Percentiles rank a stretch among this genome's conserved stretches.
These are phyloP conservation scores for Caenorhabditis virilis DNA, from an alignment of 2,888 invertebrate species.

Conservation along the genomic window DNA sequence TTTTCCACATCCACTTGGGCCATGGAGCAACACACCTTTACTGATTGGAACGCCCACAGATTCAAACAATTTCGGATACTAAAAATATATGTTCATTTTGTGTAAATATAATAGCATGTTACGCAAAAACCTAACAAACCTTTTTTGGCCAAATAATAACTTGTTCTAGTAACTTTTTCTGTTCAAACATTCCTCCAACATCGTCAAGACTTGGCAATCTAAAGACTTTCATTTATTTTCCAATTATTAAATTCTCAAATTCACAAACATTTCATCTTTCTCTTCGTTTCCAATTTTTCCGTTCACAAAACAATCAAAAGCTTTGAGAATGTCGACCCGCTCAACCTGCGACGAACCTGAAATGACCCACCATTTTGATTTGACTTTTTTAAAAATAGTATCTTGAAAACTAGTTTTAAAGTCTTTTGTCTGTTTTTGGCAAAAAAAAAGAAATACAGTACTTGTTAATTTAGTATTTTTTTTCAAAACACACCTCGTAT, in stretches of 20 bases:
- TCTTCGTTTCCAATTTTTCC: slow-evolving; percentile 32
- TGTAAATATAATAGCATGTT: not conserved
- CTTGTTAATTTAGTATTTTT: too few relatives aligned
- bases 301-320: slow-evolving; percentile 26
- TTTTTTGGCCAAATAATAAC: slow-evolving; percentile 64
- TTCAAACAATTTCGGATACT: slow-evolving; percentile 58
- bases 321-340: slow-evolving; percentile 20
- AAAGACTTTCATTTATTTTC: slow-evolving; percentile 1
- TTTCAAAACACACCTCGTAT: slow-evolving; percentile 26
- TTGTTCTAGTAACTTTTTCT: slow-evolving; percentile 55
- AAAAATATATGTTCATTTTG: slow-evolving; percentile 7
- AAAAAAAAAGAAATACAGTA: too few relatives aligned
- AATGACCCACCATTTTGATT: not conserved
- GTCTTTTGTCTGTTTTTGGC: not conserved
- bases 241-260: not conserved
- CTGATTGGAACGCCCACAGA: slow-evolving; percentile 55
- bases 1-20: slow-evolving; percentile 63
- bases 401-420: too few relatives aligned
- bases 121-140: slow-evolving; percentile 21
- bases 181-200: slow-evolving; percentile 58
- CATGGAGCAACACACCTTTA: slow-evolving; percentile 61
- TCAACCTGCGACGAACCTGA: slow-evolving; percentile 18
- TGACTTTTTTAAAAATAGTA: too few relatives aligned
- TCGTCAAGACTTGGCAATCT: slow-evolving; percentile 37
- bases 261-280: slow-evolving; percentile 19